Conservation (phyloP, 1,140 invertebrate genomes). For the Bactericera cockerelli region DNA sequence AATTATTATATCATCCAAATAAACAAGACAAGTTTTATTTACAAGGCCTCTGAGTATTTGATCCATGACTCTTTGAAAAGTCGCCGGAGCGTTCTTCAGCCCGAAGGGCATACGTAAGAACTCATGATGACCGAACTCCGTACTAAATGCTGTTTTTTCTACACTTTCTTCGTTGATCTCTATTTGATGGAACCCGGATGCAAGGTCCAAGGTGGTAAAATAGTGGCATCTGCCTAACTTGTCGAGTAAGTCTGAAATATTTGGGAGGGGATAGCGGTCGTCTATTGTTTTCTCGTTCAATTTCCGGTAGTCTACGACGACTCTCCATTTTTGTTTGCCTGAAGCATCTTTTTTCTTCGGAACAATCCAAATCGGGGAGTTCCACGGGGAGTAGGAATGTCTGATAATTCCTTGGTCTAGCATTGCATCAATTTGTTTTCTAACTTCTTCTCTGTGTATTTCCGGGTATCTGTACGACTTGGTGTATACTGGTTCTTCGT, state of each 20-base stretch:
- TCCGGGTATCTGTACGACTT: conserved; percentile 27
- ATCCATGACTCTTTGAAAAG: conserved; percentile 30
- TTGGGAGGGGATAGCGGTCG: conserved; percentile 32
- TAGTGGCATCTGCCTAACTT: conserved; percentile 28
- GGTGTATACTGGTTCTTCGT: conserved; percentile 18
- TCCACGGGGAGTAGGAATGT: conserved; percentile 13
- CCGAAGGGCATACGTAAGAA: conserved; percentile 29
- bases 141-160: conserved; percentile 33
- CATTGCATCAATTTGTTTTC: conserved; percentile 24
- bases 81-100: conserved; percentile 27
- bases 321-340: conserved; percentile 16
- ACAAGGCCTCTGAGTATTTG: conserved; percentile 24
- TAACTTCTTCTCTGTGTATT: conserved; percentile 26
- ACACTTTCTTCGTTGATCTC: conserved; percentile 26
- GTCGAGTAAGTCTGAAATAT: conserved; percentile 32
- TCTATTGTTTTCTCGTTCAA: conserved; percentile 18
- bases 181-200: conserved; percentile 36
- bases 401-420: conserved; percentile 15
- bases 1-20: conserved; percentile 19
- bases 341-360: conserved; percentile 19
- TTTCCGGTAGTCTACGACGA: conserved; percentile 20
- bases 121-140: conserved; percentile 25
- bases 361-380: conserved; percentile 14
- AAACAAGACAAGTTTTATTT: conserved; percentile 15
- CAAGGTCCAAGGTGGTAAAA: conserved; percentile 34